Evolutionary conservation across 2,797 vertebrate genomes (phyloP).

Genomic region (Urocyon cinereoargenteus): DNA sequence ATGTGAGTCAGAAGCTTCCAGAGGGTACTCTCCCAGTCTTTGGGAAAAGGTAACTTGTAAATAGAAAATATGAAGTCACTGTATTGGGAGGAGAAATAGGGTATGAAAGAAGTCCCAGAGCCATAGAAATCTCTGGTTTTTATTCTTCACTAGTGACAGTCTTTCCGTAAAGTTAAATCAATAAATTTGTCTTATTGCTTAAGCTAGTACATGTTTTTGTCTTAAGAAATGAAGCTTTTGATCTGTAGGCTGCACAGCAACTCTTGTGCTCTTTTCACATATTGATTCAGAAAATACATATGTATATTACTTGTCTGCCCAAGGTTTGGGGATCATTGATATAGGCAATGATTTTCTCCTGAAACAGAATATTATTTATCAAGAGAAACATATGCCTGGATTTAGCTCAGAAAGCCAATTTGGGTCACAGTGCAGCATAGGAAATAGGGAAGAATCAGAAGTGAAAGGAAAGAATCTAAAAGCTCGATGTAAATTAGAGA

Average conservation of each 20-base stretch:
- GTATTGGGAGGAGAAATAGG: neutral
- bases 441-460: neutral
- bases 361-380: neutral
- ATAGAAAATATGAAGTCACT: neutral
- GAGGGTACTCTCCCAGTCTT: no score
- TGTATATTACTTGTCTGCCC: neutral
- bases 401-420: neutral
- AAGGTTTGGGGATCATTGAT: neutral
- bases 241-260: neutral
- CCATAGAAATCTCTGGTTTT: neutral
- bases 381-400: neutral
- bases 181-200: neutral
- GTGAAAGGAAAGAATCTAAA: neutral
- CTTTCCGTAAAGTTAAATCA: neutral
- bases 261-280: neutral
- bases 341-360: neutral
- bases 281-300: neutral
- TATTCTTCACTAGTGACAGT: neutral
- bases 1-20: neutral
- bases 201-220: neutral
- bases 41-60: neutral
- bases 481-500: neutral
- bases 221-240: neutral
- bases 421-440: neutral
- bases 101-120: neutral